phyloP scores from a whole-genome alignment of 2,113 vertebrate species.

The Calidris pygmaea region DNA sequence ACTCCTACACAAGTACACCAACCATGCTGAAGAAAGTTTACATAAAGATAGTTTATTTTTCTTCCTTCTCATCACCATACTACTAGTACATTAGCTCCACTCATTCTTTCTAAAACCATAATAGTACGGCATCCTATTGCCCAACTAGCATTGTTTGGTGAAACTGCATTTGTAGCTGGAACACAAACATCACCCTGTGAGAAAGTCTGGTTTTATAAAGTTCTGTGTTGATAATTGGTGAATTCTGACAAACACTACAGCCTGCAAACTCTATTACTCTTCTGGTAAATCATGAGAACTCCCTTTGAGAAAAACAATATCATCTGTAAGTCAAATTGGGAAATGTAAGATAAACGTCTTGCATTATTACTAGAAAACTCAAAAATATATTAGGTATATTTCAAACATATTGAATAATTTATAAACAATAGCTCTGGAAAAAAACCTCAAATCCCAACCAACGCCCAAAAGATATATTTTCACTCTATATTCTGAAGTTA shows the following conservation, averaged over 20 bases:
- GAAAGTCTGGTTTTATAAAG: conserved; percentile 1
- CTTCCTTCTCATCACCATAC: neutral
- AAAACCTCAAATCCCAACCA: neutral
- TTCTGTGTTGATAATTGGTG: neutral
- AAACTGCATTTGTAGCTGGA: neutral
- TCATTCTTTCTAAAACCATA: neutral
- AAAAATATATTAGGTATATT: conserved; percentile 33
- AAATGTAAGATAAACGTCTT: conserved; percentile 16
- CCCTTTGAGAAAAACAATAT: conserved; percentile 32
- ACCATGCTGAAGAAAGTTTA: neutral
- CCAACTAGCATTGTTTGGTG: neutral
- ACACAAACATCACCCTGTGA: neutral
- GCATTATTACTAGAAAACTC: conserved; percentile 7
- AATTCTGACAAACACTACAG: neutral
- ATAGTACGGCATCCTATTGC: neutral
- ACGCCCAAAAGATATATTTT: neutral
- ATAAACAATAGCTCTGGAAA: neutral
- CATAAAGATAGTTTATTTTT: neutral
- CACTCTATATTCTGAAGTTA: neutral
- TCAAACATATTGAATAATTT: conserved; percentile 30
- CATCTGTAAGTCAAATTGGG: conserved; percentile 13
- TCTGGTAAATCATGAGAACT: neutral
- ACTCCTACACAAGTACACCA: neutral
- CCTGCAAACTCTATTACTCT: conserved; percentile 1
- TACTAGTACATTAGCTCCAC: neutral